A percentile compares a stretch with the other conserved stretches of the same genome.
Evolutionary conservation across 2,888 invertebrate genomes (phyloP).

Genomic region (Campopleginae sp.): DNA sequence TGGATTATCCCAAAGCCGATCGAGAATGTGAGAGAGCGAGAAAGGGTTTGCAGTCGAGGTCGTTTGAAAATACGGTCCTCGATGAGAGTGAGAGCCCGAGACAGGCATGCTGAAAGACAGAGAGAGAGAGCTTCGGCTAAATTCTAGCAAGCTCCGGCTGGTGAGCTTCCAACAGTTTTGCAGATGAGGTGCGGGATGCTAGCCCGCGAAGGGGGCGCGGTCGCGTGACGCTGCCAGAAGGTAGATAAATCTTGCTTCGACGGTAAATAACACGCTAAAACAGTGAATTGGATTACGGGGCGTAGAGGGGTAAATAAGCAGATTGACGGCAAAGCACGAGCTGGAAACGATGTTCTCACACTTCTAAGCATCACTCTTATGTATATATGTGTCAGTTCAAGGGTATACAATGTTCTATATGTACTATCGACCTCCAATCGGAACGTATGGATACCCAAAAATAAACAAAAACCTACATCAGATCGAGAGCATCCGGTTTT

Average conservation of each 20-base stretch:
- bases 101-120: slow-evolving; percentile 34
- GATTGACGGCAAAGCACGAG: slow-evolving; percentile 48
- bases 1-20: slow-evolving; percentile 50
- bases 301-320: slow-evolving; percentile 63
- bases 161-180: slow-evolving; percentile 47
- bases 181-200: slow-evolving; percentile 43
- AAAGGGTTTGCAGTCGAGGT: slow-evolving; percentile 48
- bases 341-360: slow-evolving; percentile 59
- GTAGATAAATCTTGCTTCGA: slow-evolving; percentile 72
- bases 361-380: slow-evolving; percentile 37
- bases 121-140: slow-evolving; percentile 50
- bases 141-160: slow-evolving; percentile 38
- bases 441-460: background rate
- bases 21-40: slow-evolving; percentile 21
- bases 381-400: slow-evolving; percentile 5
- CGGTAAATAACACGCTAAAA: slow-evolving; percentile 73
- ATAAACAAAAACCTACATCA: background rate
- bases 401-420: slow-evolving; percentile 10
- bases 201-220: slow-evolving; percentile 66
- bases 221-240: slow-evolving; percentile 70
- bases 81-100: slow-evolving; percentile 44
- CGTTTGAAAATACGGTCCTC: slow-evolving; percentile 58
- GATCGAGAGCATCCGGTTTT: background rate
- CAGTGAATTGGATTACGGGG: slow-evolving; percentile 68
- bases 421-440: slow-evolving; percentile 20